Conservation (phyloP, 1,140 invertebrate species). For the Tribolium madens region DNA sequence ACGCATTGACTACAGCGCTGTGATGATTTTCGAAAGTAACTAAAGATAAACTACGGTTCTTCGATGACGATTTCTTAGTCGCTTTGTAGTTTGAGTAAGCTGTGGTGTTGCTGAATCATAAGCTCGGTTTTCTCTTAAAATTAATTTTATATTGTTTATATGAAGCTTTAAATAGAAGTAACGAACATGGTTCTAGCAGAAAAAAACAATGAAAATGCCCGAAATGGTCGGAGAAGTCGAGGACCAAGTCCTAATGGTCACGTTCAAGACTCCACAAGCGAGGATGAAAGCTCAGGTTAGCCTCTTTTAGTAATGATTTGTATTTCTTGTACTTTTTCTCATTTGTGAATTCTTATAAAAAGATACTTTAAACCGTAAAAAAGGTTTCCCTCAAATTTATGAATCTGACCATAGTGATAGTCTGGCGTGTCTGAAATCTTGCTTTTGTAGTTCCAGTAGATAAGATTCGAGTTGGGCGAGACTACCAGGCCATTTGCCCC, state of each 20-base stretch:
- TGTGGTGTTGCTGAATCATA: conserved; percentile 40
- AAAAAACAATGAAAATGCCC: conserved; percentile 81
- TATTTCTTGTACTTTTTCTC: neutral
- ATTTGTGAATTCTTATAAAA: neutral
- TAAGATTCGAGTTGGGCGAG: conserved; percentile 93
- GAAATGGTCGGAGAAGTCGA: conserved; percentile 87
- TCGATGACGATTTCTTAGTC: conserved; percentile 54
- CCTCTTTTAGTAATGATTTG: neutral
- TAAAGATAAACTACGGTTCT: conserved; percentile 57
- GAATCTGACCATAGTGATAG: neutral
- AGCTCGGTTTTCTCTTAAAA: conserved; percentile 18
- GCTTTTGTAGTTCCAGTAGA: conserved; percentile 78
- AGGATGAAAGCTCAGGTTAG: conserved; percentile 82
- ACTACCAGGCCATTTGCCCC: conserved; percentile 93
- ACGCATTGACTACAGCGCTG: neutral
- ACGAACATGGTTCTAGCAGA: conserved; percentile 86
- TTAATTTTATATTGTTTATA: conserved; percentile 33
- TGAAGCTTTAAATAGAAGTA: conserved; percentile 2
- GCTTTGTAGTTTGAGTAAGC: conserved; percentile 44
- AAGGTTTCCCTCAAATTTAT: neutral
- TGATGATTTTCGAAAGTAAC: neutral
- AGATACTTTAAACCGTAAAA: neutral
- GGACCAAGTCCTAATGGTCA: conserved; percentile 90
- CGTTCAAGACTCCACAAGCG: conserved; percentile 80
- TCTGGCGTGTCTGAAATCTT: conserved; percentile 12